A percentile compares a stretch with the other conserved stretches of the same genome.
Conservation (phyloP, 2,797 vertebrate genomes). For the Takifugu ocellatus region DNA sequence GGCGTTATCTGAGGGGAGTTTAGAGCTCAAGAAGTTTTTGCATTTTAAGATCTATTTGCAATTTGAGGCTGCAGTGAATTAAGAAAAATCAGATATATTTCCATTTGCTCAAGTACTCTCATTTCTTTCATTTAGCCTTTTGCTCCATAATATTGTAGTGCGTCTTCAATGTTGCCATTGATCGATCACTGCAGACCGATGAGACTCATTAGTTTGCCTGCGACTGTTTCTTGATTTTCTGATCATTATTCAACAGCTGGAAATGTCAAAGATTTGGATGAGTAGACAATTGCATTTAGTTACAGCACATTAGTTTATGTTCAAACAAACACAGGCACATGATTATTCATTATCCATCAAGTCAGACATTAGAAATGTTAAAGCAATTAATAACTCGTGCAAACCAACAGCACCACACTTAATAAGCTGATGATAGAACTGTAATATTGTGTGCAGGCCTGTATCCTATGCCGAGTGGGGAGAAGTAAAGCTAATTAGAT, state of each 20-base stretch:
- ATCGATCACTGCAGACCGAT: slow-evolving; percentile 6
- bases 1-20: too few species aligned
- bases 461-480: too few species aligned
- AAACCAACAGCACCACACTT: background rate
- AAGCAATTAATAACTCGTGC: background rate
- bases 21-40: too few species aligned
- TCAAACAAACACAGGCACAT: slow-evolving; percentile 11
- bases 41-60: too few species aligned
- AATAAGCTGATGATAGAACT: background rate
- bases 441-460: background rate
- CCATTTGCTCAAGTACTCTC: too few species aligned
- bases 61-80: too few species aligned
- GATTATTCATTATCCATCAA: slow-evolving; percentile 21
- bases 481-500: background rate
- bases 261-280: slow-evolving; percentile 36
- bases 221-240: slow-evolving; percentile 41
- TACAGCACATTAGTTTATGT: slow-evolving; percentile 20
- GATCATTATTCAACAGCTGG: slow-evolving; percentile 27
- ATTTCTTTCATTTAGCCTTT: too few species aligned
- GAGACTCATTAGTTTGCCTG: slow-evolving; percentile 35
- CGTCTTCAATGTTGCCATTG: background rate
- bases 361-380: background rate
- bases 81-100: too few species aligned
- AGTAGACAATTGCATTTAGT: slow-evolving; percentile 12
- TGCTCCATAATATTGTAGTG: too few species aligned